Conservation (phyloP, 2,113 vertebrate species). For the Corythaixoides concolor region DNA sequence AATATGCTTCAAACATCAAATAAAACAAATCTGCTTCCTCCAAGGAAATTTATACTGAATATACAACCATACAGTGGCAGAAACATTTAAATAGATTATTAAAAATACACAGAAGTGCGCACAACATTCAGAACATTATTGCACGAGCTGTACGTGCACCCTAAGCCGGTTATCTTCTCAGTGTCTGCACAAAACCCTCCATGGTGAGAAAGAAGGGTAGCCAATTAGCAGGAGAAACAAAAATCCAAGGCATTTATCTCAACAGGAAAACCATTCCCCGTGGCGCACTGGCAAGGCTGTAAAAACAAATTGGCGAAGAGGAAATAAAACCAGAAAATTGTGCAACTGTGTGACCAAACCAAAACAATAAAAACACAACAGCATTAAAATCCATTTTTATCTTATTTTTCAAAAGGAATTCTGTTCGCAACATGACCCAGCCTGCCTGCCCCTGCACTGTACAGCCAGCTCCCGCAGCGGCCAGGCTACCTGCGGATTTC, state of each 20-base stretch:
- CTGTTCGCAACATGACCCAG: neutral
- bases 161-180: neutral
- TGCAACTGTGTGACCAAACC: neutral
- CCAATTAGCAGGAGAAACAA: neutral
- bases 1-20: neutral
- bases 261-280: neutral
- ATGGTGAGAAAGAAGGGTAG: neutral
- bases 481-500: neutral
- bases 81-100: neutral
- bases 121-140: neutral
- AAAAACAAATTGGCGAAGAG: neutral
- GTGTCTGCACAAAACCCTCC: neutral
- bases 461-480: neutral
- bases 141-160: accelerated
- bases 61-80: neutral
- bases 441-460: no score
- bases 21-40: neutral
- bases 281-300: neutral
- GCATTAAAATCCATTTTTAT: neutral
- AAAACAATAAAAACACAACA: neutral
- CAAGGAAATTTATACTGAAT: neutral
- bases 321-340: neutral
- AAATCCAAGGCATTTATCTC: neutral
- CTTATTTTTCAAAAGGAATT: neutral
- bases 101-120: neutral